These are phyloP conservation scores for Cylindroiulus punctatus DNA, from an alignment of 2,888 invertebrate species.

Conservation along the genomic window DNA sequence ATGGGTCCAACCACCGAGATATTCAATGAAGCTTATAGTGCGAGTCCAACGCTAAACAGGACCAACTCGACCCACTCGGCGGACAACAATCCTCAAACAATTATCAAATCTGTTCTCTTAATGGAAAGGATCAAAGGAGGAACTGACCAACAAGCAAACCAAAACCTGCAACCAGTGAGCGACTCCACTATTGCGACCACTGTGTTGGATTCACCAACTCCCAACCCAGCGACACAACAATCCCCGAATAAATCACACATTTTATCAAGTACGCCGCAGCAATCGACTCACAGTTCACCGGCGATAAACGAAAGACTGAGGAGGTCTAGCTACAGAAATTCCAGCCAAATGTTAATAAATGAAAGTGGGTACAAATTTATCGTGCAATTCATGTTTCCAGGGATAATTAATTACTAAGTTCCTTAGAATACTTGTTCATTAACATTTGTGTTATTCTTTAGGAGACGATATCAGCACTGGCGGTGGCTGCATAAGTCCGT, in stretches of 20 bases:
- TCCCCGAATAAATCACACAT: not conserved
- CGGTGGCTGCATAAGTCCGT: not conserved
- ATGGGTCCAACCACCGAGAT: slow-evolving; percentile 32
- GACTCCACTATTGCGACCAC: not conserved
- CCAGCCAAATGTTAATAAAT: not conserved
- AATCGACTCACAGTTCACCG: not conserved
- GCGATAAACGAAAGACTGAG: not conserved
- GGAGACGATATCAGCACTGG: not conserved
- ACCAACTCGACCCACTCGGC: not conserved
- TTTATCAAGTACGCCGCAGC: not conserved
- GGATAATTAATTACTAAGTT: too few relatives aligned
- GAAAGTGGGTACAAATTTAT: not conserved
- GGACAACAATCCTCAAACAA: not conserved
- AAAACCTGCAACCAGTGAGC: not conserved
- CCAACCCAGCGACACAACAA: not conserved
- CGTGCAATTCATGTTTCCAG: not conserved
- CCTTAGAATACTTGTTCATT: not conserved
- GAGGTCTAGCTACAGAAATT: not conserved
- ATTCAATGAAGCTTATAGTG: not conserved
- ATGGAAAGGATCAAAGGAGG: slow-evolving; percentile 8
- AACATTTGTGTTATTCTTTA: not conserved
- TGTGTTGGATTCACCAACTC: not conserved
- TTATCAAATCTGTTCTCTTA: not conserved
- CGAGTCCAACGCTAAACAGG: slow-evolving; percentile 7
- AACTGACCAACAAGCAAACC: not conserved